Conservation (phyloP, 2,888 invertebrate genomes). For the Corbicula japonica region DNA sequence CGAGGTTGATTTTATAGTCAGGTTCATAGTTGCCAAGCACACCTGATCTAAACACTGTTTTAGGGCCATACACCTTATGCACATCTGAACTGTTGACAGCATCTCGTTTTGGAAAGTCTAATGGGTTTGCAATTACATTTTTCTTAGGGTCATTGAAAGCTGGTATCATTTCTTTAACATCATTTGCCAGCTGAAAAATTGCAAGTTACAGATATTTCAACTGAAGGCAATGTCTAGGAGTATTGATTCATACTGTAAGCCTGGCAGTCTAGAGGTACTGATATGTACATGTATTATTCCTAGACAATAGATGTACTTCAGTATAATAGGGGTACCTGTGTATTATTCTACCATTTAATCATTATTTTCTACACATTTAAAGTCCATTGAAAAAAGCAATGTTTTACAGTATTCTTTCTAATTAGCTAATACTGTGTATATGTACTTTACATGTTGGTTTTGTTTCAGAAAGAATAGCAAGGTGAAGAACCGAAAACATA, state of each 20-base stretch:
- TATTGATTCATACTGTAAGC: neutral
- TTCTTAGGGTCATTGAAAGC: conserved; percentile 50
- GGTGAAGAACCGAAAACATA: too few relatives aligned
- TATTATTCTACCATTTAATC: neutral
- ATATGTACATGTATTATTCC: neutral
- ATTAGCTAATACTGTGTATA: too few relatives aligned
- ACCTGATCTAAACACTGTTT: conserved; percentile 83
- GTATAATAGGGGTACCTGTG: neutral
- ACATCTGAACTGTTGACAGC: conserved; percentile 25
- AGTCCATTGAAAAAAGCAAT: too few relatives aligned
- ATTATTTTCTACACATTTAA: neutral
- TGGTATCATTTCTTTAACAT: conserved; percentile 57
- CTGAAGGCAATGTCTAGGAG: neutral
- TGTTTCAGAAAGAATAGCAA: too few relatives aligned
- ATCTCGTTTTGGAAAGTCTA: conserved; percentile 46
- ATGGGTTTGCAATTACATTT: conserved; percentile 70
- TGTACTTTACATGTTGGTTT: too few relatives aligned
- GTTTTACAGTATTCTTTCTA: too few relatives aligned
- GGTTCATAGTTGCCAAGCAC: conserved; percentile 94
- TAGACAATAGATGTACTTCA: neutral
- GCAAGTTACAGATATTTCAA: neutral
- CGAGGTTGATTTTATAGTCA: conserved; percentile 70
- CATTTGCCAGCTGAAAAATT: conserved; percentile 55
- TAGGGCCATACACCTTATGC: conserved; percentile 69
- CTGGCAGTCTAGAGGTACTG: neutral